Percentiles rank a stretch among this genome's conserved stretches.
phyloP scores from a whole-genome alignment of 30 jellyfish, hydroid and myxozoan species.

The Pseudorhiza aurosa region DNA sequence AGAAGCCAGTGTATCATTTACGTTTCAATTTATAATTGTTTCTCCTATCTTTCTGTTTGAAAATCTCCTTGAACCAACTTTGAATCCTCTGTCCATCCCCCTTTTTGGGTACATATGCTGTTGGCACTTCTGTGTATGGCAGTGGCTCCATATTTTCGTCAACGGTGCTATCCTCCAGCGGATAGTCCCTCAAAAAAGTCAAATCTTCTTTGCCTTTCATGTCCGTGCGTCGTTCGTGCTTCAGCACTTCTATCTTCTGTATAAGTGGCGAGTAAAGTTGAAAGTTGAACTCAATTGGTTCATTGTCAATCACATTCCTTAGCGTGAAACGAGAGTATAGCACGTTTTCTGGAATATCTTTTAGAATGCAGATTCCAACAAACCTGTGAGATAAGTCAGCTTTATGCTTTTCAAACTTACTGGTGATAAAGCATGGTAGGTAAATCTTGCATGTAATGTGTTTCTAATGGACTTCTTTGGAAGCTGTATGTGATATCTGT shows the following conservation, averaged over 20 bases:
- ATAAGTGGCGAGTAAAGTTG: constrained; percentile 85
- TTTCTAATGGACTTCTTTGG: no score
- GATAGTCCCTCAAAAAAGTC: constrained; percentile 81
- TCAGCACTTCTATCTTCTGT: constrained; percentile 92
- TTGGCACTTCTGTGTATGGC: constrained; percentile 91
- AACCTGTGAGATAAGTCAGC: constrained; percentile 81
- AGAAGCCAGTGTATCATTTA: no score
- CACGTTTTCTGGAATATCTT: constrained; percentile 49
- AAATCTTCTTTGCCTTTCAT: constrained; percentile 50
- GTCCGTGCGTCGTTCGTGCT: constrained; percentile 87
- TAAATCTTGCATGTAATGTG: no score
- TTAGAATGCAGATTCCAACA: constrained; percentile 87
- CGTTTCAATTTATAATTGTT: constrained; percentile 5
- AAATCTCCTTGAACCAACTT: constrained; percentile 39
- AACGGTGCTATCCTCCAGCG: constrained; percentile 84
- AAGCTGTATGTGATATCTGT: no score
- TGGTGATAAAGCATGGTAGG: no score
- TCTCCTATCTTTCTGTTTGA: constrained; percentile 22
- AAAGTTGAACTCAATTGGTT: constrained; percentile 88
- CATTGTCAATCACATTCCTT: constrained; percentile 86
- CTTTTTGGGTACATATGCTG: constrained; percentile 35
- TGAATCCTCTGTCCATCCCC: constrained; percentile 17
- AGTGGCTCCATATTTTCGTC: constrained; percentile 86
- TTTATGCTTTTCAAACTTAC: no score
- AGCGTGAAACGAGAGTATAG: constrained; percentile 76